phyloP scores from a whole-genome alignment of 1,140 invertebrate genomes.

The Diabrotica undecimpunctata region DNA sequence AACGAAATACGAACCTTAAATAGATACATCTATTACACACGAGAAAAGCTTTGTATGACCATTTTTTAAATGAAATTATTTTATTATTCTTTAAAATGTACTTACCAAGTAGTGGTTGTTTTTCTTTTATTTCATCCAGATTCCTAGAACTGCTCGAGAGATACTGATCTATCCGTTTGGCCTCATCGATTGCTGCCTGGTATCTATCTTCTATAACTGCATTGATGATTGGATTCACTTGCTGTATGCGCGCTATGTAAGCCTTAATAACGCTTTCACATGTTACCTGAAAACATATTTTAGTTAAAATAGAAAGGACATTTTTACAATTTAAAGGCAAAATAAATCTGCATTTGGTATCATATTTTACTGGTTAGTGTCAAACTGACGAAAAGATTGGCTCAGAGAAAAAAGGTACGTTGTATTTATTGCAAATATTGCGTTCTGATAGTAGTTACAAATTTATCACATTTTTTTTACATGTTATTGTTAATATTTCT shows the following conservation, averaged over 20 bases:
- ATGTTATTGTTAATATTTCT: too few relatives aligned
- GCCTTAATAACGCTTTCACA: slow-evolving; percentile 61
- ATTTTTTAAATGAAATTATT: too few relatives aligned
- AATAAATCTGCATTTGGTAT: too few relatives aligned
- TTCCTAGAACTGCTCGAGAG: slow-evolving; percentile 47
- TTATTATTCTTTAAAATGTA: background rate
- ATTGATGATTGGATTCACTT: slow-evolving; percentile 72
- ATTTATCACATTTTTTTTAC: too few relatives aligned
- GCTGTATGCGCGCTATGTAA: slow-evolving; percentile 66
- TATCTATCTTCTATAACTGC: slow-evolving; percentile 72
- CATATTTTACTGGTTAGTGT: too few relatives aligned
- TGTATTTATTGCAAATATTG: too few relatives aligned
- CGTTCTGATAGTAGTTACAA: too few relatives aligned
- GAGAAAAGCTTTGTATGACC: too few relatives aligned
- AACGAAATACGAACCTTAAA: too few relatives aligned
- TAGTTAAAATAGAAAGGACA: background rate
- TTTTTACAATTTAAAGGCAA: slow-evolving; percentile 7
- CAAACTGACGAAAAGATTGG: too few relatives aligned
- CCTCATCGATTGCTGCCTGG: slow-evolving; percentile 66
- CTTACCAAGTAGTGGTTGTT: slow-evolving; percentile 64
- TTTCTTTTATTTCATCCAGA: slow-evolving; percentile 48
- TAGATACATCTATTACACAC: too few relatives aligned
- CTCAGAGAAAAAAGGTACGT: too few relatives aligned
- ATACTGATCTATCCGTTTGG: slow-evolving; percentile 51
- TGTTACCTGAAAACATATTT: slow-evolving; percentile 47